Base-by-base conservation (phyloP, 2,888 invertebrate species). In the Plemyria rubiginata region DNA sequence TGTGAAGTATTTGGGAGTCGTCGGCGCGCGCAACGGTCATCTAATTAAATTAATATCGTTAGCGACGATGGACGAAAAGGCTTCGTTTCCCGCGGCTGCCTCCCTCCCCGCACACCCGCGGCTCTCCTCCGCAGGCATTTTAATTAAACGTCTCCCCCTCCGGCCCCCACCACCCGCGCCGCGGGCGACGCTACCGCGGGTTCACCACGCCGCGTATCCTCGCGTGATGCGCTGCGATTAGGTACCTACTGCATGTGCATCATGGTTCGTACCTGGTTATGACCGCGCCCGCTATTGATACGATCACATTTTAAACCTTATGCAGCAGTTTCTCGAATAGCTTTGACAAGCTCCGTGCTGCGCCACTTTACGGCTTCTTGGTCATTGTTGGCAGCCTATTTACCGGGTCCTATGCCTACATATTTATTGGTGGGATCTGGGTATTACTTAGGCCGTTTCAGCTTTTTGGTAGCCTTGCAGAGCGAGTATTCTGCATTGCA, bases 111-210 rank as follows among this genome's bases (percentile, higher is more conserved):
- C 32, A 53, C 62, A 50, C 48, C 48, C 13, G 9, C 48, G 22
- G 53, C 60, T 70, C 62, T 48, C 68, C 65, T 66, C 68, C 72
- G 65, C 72, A 71, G 79, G 79, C 77, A 81, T 81, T 80, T 82
- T 81, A 81, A 82, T 82, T 79, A 80, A 81, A 75, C 73, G 71
- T 71, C 22, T 32, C 7, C 32, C 8, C 8, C 1, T 32, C 1
- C 32, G 15, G 7, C 45, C 43, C 36, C 9, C 38, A 0, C 38
- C 46, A 22, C n/a, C 40, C 40, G 6, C 43, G 40, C 51, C 45
- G 22, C 22, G 3, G 22, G 22, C 22, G 1, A 1, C 22, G 60
- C 48, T 15, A 11, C 38, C 29, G 22, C 16, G 46, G 61, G 58
- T 51, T 56, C 59, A 59, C n/a, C n/a, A n/a, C n/a, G n/a, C n/a